These are phyloP conservation scores for Saccopteryx leptura DNA, from an alignment of 2,113 vertebrate genomes.

Conservation along the genomic window DNA sequence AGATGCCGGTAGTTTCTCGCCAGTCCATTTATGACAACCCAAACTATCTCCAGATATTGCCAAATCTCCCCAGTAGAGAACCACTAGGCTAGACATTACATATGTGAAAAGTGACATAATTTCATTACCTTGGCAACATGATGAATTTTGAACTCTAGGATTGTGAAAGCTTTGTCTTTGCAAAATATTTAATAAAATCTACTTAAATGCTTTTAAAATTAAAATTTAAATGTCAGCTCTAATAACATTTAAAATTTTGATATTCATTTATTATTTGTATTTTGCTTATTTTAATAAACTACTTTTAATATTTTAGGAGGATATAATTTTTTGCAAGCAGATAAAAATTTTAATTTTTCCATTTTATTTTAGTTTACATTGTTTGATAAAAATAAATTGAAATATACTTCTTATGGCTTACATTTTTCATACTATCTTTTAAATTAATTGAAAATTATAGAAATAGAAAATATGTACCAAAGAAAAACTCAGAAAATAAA, in stretches of 20 bases:
- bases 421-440: neutral
- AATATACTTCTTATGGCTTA: neutral
- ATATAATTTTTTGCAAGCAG: neutral
- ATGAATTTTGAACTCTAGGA: neutral
- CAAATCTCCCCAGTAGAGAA: neutral
- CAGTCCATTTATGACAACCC: neutral
- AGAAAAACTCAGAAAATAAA: conserved; percentile 29
- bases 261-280: neutral
- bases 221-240: conserved; percentile 27
- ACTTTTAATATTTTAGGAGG: neutral
- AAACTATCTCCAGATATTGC: neutral
- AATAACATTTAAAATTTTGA: neutral
- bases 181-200: neutral
- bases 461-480: neutral
- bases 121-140: neutral
- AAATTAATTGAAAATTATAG: neutral
- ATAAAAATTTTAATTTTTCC: neutral
- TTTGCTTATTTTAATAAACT: conserved; percentile 25
- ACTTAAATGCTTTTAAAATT: conserved; percentile 34
- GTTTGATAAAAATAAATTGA: neutral
- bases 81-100: neutral
- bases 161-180: neutral
- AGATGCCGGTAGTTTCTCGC: neutral
- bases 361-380: neutral
- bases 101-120: neutral